Conservation (phyloP, 2,888 invertebrate species). For the Cryptocheilus praepositus region DNA sequence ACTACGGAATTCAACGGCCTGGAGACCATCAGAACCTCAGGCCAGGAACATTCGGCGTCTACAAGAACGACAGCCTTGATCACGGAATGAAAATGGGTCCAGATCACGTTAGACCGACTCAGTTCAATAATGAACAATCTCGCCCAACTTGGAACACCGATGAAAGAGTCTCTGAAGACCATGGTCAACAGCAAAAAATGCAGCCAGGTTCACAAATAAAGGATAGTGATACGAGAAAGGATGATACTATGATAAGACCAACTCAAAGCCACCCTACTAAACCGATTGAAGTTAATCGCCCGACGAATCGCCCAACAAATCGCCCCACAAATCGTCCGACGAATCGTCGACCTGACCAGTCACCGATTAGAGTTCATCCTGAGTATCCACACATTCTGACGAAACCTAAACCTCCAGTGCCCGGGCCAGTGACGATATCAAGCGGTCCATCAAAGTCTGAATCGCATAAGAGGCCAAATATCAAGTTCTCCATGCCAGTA, state of each 20-base stretch:
- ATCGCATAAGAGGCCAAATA: constrained; percentile 51
- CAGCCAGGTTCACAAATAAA: not conserved
- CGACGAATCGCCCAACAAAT: constrained; percentile 6
- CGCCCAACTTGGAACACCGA: not conserved
- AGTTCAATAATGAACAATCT: not conserved
- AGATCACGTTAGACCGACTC: not conserved
- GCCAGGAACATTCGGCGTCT: constrained; percentile 13
- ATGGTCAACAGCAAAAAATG: not conserved
- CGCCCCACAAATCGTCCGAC: constrained; percentile 15
- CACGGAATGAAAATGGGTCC: constrained; percentile 26
- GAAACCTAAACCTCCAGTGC: constrained; percentile 65
- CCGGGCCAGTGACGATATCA: constrained; percentile 64
- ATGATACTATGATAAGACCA: not conserved
- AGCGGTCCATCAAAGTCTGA: constrained; percentile 47
- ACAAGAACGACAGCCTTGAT: constrained; percentile 28
- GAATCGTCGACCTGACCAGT: constrained; percentile 25
- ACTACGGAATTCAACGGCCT: constrained; percentile 20
- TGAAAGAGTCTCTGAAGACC: not conserved
- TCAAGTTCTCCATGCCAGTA: constrained; percentile 65
- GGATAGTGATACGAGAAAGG: not conserved
- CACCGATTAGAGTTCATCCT: constrained; percentile 59
- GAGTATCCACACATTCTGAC: constrained; percentile 68
- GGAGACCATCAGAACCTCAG: constrained; percentile 13
- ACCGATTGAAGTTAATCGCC: constrained; percentile 14
- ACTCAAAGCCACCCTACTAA: not conserved